These are phyloP conservation scores for Neelides sp. DNA, from an alignment of 1,140 invertebrate species.

Conservation along the genomic window DNA sequence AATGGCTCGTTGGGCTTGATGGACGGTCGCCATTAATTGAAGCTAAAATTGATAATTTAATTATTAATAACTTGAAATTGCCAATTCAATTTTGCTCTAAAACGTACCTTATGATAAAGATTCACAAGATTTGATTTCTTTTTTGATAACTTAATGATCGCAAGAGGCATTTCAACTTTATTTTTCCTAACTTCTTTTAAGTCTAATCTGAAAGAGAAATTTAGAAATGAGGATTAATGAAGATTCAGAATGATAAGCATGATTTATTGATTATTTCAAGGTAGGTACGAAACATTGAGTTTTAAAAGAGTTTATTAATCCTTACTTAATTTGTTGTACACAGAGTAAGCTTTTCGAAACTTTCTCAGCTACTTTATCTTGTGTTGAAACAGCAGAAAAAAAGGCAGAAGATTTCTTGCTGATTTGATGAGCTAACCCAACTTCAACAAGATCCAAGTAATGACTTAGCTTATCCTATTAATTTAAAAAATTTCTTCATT, in stretches of 20 bases:
- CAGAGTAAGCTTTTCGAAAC: slow-evolving; percentile 21
- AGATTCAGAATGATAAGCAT: slow-evolving; percentile 8
- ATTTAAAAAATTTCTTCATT: slow-evolving; percentile 19
- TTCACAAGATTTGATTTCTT: slow-evolving; percentile 23
- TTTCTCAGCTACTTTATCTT: slow-evolving; percentile 49
- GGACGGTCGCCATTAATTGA: slow-evolving; percentile 84
- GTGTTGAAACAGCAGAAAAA: slow-evolving; percentile 92
- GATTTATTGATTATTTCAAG: slow-evolving; percentile 7
- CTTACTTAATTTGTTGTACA: slow-evolving; percentile 42
- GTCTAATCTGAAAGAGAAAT: slow-evolving; percentile 37
- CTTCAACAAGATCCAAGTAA: slow-evolving; percentile 89
- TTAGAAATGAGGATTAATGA: slow-evolving; percentile 4
- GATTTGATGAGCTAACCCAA: slow-evolving; percentile 88
- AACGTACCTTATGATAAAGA: background rate
- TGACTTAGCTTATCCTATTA: slow-evolving; percentile 57
- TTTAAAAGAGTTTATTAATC: slow-evolving; percentile 33
- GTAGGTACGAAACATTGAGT: slow-evolving; percentile 26
- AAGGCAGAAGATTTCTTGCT: slow-evolving; percentile 91
- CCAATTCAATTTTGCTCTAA: background rate
- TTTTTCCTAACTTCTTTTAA: slow-evolving; percentile 57
- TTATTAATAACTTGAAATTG: slow-evolving; percentile 5
- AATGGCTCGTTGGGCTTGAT: slow-evolving; percentile 95
- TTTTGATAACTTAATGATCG: slow-evolving; percentile 51
- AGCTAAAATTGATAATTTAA: slow-evolving; percentile 50
- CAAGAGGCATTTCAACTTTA: slow-evolving; percentile 65